Base-by-base conservation (phyloP, 2,888 invertebrate species). In the Trisateles emortualis region DNA sequence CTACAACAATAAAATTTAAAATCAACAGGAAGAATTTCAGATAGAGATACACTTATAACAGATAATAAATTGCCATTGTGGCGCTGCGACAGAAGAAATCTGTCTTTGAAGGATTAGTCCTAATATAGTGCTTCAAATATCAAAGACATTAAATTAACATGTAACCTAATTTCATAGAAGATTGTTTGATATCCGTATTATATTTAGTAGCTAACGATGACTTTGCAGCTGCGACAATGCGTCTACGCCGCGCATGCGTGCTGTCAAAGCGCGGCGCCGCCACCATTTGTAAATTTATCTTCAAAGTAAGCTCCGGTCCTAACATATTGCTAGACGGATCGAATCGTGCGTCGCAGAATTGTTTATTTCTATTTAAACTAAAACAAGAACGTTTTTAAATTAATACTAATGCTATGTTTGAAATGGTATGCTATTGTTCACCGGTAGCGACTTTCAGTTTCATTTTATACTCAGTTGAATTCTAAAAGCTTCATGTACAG, bases 211-310 rank as follows among this genome's bases (percentile, higher is more conserved):
- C 61, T 75, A 78, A 78, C 72, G 59, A 74, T 43, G 59, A 14
- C 59, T 40, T 62, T 65, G 64, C 84, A 88, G 89, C 88, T 88
- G 90, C 76, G 86, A 83, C 84, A 81, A 79, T 81, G 83, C 81
- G 79, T 87, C 78, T 59, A 52, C 64, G 72, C 64, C 56, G 50
- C 65, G 68, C 74, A 70, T 50, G 59, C 73, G 59, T 57, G 68
- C 70, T 83, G 90, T 89, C 90, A 79, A 59, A 72, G 56, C 49
- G 43, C 60, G 66, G 80, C 84, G 87, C 76, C 84, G 72, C 68
- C 60, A 59, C 77, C 83, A 88, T 91, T 87, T 85, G 86, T 90
- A 82, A 85, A 84, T 78, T 78, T 72, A 82, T 88, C 90, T 87
- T 91, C 90, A 91, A 91, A 91, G 90, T 72, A 72, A 75, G 67